Conservation (phyloP, 2,113 vertebrate species). For the Crotalus helleri region DNA sequence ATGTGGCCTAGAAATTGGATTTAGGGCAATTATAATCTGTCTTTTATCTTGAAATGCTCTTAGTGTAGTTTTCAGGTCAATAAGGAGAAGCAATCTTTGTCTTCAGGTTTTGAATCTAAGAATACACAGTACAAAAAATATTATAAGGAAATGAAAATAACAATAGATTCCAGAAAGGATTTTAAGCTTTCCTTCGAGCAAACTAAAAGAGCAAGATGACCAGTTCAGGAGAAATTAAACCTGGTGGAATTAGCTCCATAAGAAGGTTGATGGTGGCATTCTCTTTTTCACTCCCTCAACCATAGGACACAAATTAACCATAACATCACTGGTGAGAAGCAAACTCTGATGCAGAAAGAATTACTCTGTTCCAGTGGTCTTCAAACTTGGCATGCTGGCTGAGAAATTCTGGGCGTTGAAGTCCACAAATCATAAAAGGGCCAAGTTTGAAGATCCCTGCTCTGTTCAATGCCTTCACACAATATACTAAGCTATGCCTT, state of each 20-base stretch:
- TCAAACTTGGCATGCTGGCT: too few species aligned
- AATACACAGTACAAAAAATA: not conserved
- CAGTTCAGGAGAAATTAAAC: not conserved
- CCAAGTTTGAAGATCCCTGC: too few species aligned
- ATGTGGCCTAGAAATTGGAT: not conserved
- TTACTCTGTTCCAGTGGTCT: too few species aligned
- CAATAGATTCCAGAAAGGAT: not conserved
- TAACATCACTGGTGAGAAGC: not conserved
- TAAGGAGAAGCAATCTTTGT: not conserved
- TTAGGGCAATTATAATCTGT: not conserved
- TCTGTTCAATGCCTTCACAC: not conserved
- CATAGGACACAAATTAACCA: not conserved
- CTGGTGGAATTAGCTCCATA: not conserved
- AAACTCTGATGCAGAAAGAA: not conserved
- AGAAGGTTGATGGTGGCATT: not conserved
- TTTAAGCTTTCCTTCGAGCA: not conserved
- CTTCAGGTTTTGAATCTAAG: not conserved
- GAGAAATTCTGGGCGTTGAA: too few species aligned
- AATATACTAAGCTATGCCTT: not conserved
- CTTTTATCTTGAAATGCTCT: not conserved
- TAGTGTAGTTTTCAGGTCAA: not conserved
- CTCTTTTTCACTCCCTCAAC: not conserved
- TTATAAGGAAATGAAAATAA: not conserved
- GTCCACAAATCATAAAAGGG: too few species aligned
- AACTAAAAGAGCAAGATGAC: not conserved